Conservation (phyloP, 2,888 invertebrate genomes). For the Melolontha melolontha region DNA sequence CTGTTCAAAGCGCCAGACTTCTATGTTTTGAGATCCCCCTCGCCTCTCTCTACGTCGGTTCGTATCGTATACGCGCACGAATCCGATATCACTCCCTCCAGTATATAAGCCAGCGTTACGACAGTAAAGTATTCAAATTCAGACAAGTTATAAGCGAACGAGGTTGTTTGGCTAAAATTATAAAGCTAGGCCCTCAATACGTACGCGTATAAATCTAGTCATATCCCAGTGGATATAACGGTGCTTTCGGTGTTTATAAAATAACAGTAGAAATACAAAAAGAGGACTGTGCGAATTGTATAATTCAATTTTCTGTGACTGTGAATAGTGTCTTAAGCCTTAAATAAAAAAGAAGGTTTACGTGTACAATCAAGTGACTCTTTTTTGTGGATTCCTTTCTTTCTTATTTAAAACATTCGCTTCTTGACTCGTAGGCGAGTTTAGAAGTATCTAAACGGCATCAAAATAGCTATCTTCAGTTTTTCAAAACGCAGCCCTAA, state of each 20-base stretch:
- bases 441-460: conserved; percentile 53
- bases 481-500: conserved; percentile 56
- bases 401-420: conserved; percentile 7
- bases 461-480: conserved; percentile 64
- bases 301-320: conserved; percentile 20
- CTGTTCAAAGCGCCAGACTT: conserved; percentile 51
- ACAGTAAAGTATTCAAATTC: conserved; percentile 53
- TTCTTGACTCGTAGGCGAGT: conserved; percentile 53
- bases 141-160: conserved; percentile 44
- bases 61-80: conserved; percentile 43
- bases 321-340: conserved; percentile 6
- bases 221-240: conserved; percentile 40
- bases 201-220: conserved; percentile 39
- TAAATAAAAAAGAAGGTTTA: conserved; percentile 1
- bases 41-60: conserved; percentile 36
- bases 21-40: conserved; percentile 47
- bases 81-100: conserved; percentile 45
- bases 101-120: conserved; percentile 46
- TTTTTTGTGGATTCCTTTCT: conserved; percentile 10
- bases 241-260: conserved; percentile 18
- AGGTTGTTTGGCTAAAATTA: conserved; percentile 55
- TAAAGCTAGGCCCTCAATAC: conserved; percentile 56
- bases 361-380: not conserved
- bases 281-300: conserved; percentile 10
- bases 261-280: conserved; percentile 8